Conservation (phyloP, 2,797 vertebrate genomes). For the Prunella strophiata region DNA sequence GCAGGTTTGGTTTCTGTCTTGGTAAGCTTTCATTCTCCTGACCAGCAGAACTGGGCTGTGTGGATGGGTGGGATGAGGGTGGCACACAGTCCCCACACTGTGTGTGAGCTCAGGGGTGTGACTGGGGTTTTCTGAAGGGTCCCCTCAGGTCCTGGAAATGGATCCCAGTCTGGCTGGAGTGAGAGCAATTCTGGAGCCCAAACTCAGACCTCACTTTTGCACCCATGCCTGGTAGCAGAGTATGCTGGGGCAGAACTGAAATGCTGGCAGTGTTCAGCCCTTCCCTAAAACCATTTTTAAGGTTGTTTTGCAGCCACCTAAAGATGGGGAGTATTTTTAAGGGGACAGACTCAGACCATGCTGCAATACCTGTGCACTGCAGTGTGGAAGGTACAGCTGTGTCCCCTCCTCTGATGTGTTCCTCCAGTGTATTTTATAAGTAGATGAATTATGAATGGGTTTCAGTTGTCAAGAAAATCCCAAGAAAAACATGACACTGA, state of each 20-base stretch:
- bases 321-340: background rate
- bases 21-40: background rate
- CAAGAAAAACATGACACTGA: background rate
- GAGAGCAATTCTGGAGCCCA: background rate
- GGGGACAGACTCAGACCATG: background rate
- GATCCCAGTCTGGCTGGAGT: background rate
- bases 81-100: background rate
- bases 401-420: background rate
- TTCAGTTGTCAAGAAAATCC: background rate
- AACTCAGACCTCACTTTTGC: background rate
- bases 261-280: background rate
- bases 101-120: background rate
- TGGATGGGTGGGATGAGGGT: background rate
- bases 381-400: background rate
- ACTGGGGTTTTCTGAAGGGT: fast-evolving
- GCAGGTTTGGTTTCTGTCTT: background rate
- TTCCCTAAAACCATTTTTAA: background rate
- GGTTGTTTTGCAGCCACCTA: background rate
- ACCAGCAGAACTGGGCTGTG: background rate
- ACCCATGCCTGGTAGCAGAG: background rate
- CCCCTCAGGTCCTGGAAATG: background rate
- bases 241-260: background rate
- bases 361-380: background rate
- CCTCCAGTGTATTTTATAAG: background rate
- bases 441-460: background rate